Conservation (phyloP, 1,140 invertebrate genomes). For the Pseudomyrmex sp. region DNA sequence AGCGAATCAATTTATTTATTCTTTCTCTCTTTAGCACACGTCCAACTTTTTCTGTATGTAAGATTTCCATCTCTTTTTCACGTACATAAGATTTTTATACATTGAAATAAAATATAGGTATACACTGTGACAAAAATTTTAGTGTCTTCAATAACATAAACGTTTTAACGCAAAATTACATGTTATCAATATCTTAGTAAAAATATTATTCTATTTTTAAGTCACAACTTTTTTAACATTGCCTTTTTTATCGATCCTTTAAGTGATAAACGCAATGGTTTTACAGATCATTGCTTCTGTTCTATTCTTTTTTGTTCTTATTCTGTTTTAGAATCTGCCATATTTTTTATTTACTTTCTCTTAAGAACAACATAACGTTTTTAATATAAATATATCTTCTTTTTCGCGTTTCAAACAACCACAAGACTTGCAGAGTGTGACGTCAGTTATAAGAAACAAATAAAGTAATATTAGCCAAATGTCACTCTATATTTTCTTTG, state of each 20-base stretch:
- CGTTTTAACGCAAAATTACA: background rate
- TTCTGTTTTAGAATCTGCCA: background rate
- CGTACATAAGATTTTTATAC: constrained; percentile 5
- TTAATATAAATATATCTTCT: background rate
- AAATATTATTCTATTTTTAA: constrained; percentile 32
- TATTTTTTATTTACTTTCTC: background rate
- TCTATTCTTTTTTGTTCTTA: background rate
- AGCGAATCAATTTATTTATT: constrained; percentile 50
- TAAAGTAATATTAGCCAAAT: background rate
- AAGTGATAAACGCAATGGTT: constrained; percentile 6
- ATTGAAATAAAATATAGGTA: background rate
- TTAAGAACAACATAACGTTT: constrained; percentile 2
- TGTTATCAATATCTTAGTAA: background rate
- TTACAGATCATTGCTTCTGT: constrained; percentile 27
- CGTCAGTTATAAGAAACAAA: background rate
- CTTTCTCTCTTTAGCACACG: background rate
- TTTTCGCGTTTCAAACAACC: background rate
- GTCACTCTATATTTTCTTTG: background rate
- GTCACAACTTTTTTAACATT: constrained; percentile 1
- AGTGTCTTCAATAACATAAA: background rate
- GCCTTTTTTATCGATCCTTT: constrained; percentile 41
- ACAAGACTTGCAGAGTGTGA: background rate
- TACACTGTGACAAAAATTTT: background rate
- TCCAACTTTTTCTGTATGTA: background rate
- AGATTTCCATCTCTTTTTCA: background rate